Base-by-base conservation (phyloP, 2,113 vertebrate genomes). In the Triplophysa tibetana region DNA sequence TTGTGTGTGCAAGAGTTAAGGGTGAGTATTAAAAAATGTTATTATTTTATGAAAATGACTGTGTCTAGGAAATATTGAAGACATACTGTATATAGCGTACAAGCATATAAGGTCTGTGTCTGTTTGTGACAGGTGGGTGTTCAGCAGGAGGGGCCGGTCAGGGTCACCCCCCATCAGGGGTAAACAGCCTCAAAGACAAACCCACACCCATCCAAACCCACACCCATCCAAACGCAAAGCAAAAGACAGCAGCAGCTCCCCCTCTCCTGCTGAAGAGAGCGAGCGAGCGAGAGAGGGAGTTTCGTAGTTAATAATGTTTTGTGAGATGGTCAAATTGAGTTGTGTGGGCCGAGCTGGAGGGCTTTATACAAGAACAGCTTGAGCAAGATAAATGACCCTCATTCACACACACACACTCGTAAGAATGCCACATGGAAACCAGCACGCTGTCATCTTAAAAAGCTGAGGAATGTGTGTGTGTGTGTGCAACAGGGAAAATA, bases 361-460 rank as follows among this genome's bases (percentile, higher is more conserved):
- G 93, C 93, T 94, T 95, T 94, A 93, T 95, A 96, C 95, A 94
- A 94, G 94, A 93, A 95, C 93, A 92, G 93, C 94, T 95, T 95
- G 94, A 96, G 95, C 94, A 96, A 95, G 94, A 96, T 95, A 94
- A 95, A 96, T 94, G 94, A 93, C 92, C 91, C 93, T 95, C 94
- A 95, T 95, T 95, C 94, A 94, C 81, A 52, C 61, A 83, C 68
- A 64, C 62, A 65, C 63, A 65, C 63, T 6, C 63, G 33, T 52
- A 52, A 16, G 50, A 68, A 58, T 58, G 33, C 52, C 70, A 60
- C 70, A 73, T 13, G 12, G 70, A 73, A 73, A 73, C 52, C 38
- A 58, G 29, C 70, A 58, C 24, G 8, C 8, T 41, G 65, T 50
- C 24, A 77, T 52, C 56, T 33, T 50, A 66, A 48, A 48, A 77